Conservation (phyloP, 2,797 vertebrate species). For the Notoglanidium macrostoma region DNA sequence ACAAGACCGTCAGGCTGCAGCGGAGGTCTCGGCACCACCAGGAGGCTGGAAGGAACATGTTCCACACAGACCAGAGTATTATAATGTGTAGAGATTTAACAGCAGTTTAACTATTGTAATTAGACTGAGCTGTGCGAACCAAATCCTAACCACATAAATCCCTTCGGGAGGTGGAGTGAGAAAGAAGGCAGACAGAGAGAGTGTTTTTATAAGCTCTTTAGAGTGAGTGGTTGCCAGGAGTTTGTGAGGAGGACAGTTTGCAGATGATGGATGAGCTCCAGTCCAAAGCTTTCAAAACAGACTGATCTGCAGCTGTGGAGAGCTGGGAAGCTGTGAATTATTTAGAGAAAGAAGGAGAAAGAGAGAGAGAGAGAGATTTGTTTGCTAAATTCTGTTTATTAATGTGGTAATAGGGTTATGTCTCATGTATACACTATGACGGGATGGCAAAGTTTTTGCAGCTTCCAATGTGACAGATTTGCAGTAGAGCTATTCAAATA, state of each 20-base stretch:
- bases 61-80: background rate
- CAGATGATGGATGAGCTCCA: constrained; percentile 47
- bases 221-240: constrained; percentile 15
- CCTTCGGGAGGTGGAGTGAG: background rate
- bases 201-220: constrained; percentile 34
- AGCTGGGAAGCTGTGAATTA: background rate
- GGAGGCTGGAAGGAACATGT: background rate
- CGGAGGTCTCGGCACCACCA: background rate
- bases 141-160: background rate
- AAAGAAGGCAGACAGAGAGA: constrained; percentile 32
- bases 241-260: constrained; percentile 38
- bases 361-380: background rate
- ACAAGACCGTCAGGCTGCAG: background rate
- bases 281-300: constrained; percentile 32
- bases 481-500: background rate
- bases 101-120: background rate
- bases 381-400: constrained; percentile 25
- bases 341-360: constrained; percentile 31
- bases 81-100: background rate
- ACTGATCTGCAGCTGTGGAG: constrained; percentile 26
- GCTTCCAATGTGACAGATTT: background rate
- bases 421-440: background rate
- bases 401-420: background rate
- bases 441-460: background rate
- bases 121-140: background rate